Percentiles rank a stretch among this genome's conserved stretches.
Conservation (phyloP, 37 sponge, comb jelly and placozoan species). For the Bolinopsis microptera region DNA sequence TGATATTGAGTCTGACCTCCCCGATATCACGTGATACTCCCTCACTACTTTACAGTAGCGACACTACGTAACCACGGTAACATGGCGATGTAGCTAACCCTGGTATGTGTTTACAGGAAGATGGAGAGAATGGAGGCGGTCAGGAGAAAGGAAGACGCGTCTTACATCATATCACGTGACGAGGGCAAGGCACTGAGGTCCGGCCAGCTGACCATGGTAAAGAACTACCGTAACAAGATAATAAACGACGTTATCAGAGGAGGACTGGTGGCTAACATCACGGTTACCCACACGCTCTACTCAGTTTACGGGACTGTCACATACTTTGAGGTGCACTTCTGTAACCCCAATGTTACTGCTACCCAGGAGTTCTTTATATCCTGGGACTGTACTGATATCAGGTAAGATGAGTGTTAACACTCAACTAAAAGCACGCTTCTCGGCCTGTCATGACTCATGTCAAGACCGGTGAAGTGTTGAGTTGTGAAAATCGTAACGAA, state of each 20-base stretch:
- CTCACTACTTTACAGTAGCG: no score
- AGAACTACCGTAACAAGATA: conserved; percentile 47
- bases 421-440: no score
- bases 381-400: conserved; percentile 20
- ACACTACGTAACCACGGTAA: no score
- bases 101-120: no score
- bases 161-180: conserved; percentile 33
- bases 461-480: no score
- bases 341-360: neutral
- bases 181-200: neutral
- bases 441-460: no score
- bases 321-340: conserved; percentile 16
- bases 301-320: conserved; percentile 8
- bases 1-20: no score
- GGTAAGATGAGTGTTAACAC: neutral
- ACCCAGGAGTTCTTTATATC: neutral
- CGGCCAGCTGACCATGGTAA: neutral
- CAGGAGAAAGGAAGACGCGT: neutral
- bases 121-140: conserved; percentile 36
- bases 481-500: no score
- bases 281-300: neutral
- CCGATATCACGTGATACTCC: no score
- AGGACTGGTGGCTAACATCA: neutral
- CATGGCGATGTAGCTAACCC: no score
- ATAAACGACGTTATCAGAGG: conserved; percentile 25